phyloP scores from a whole-genome alignment of 2,113 vertebrate species.

The Bungarus multicinctus region DNA sequence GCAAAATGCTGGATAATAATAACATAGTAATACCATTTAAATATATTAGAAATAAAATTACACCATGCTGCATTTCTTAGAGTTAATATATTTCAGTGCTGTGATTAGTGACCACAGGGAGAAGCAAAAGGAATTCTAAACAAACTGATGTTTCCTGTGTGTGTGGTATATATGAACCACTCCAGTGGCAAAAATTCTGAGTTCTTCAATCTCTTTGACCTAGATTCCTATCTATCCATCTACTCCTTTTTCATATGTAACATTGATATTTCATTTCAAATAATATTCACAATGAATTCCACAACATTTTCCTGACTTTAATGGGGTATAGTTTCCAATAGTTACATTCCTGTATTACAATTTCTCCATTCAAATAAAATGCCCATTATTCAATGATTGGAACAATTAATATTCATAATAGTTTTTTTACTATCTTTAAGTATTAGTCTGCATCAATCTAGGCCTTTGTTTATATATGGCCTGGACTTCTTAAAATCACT shows the following conservation, averaged over 20 bases:
- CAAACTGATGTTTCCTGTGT: constrained; percentile 21
- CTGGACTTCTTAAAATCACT: not conserved
- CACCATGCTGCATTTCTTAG: not conserved
- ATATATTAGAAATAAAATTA: not conserved
- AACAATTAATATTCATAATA: not conserved
- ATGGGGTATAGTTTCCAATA: not conserved
- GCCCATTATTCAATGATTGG: constrained; percentile 24
- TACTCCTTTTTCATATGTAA: not conserved
- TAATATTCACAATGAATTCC: not conserved
- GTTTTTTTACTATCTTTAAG: not conserved
- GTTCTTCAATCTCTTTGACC: not conserved
- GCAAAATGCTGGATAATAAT: not conserved
- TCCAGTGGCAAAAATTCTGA: not conserved
- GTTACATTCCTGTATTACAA: not conserved
- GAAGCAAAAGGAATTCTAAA: not conserved
- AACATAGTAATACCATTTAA: not conserved
- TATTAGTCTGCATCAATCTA: not conserved
- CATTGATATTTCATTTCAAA: constrained; percentile 33
- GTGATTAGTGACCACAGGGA: not conserved
- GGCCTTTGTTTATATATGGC: not conserved
- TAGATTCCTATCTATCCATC: constrained; percentile 16
- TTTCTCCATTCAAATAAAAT: constrained; percentile 1
- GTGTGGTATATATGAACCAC: not conserved
- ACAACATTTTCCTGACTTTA: not conserved
- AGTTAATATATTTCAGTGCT: not conserved